These are phyloP conservation scores for Eueremaeus valkanovi DNA, from an alignment of 2,888 invertebrate species.

Conservation along the genomic window DNA sequence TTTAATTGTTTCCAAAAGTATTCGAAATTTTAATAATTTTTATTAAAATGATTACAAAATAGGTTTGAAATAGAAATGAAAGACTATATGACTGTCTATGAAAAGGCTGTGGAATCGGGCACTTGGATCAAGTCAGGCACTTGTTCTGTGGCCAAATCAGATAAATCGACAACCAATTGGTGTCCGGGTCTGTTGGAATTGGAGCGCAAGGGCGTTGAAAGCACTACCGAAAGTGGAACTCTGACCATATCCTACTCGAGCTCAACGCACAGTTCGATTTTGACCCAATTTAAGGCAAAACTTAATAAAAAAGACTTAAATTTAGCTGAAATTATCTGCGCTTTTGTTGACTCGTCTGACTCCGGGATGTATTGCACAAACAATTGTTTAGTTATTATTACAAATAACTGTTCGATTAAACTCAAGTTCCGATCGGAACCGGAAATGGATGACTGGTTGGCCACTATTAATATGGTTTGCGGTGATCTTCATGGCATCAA, in stretches of 20 bases:
- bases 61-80: constrained; percentile 26
- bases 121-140: constrained; percentile 17
- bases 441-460: constrained; percentile 27
- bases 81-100: neutral
- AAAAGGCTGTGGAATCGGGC: neutral
- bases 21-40: no score
- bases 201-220: constrained; percentile 55
- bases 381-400: constrained; percentile 11
- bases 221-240: constrained; percentile 67
- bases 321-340: constrained; percentile 70
- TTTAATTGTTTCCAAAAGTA: no score
- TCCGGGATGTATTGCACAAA: neutral
- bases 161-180: neutral
- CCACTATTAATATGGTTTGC: constrained; percentile 8
- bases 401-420: neutral
- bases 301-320: constrained; percentile 65
- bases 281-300: no score
- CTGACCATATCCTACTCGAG: constrained; percentile 55
- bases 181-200: constrained; percentile 53
- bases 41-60: no score
- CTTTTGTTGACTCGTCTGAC: constrained; percentile 55
- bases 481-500: constrained; percentile 7
- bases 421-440: neutral
- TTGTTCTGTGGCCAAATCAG: neutral
- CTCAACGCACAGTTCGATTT: no score